Conservation (phyloP, 2,113 vertebrate genomes). For the Philantomba maxwellii region DNA sequence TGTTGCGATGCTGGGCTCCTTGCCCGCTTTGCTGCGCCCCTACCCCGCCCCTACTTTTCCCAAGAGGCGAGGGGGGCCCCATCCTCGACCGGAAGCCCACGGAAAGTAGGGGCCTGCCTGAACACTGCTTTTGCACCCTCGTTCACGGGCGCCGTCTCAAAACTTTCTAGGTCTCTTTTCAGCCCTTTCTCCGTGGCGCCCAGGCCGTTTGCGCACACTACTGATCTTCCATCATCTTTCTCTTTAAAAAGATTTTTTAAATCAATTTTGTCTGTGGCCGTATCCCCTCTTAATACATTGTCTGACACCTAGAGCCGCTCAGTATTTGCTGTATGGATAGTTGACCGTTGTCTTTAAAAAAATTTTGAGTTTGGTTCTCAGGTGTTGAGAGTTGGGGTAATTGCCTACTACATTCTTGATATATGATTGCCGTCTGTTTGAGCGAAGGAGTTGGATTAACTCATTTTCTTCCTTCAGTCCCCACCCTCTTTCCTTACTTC, state of each 20-base stretch:
- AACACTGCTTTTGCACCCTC: rapidly evolving
- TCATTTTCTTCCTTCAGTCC: neutral
- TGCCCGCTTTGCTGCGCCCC: neutral
- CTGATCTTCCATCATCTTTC: neutral
- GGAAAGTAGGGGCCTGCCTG: neutral
- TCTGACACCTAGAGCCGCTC: neutral
- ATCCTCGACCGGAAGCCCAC: rapidly evolving
- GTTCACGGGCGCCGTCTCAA: neutral
- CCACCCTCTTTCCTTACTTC: neutral
- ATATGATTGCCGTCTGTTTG: neutral
- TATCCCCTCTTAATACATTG: neutral
- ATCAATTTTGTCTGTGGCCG: neutral
- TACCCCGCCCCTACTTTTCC: rapidly evolving
- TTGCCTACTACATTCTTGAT: neutral
- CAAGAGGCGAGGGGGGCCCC: rapidly evolving
- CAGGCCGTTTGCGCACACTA: neutral
- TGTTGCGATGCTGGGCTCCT: neutral
- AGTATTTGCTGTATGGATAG: neutral
- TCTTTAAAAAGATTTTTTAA: neutral
- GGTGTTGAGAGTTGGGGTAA: neutral
- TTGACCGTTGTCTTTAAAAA: neutral
- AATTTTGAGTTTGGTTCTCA: neutral
- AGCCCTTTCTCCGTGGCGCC: neutral
- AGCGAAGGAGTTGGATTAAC: neutral
- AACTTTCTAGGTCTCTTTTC: neutral